Conservation (phyloP, 2,113 vertebrate species). For the Oxyruncus cristatus region DNA sequence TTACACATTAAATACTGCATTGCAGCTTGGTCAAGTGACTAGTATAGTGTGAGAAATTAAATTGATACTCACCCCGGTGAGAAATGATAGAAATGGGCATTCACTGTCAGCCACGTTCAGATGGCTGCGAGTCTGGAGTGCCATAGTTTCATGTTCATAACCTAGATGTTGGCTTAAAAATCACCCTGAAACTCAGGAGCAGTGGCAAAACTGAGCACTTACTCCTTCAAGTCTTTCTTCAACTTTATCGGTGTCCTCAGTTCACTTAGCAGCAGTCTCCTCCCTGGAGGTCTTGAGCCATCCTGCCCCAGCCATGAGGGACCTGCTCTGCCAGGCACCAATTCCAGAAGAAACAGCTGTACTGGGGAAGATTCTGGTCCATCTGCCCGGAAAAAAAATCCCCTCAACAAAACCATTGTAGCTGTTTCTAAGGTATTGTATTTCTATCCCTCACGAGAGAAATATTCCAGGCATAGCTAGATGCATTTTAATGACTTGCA, state of each 20-base stretch:
- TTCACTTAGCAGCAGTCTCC: neutral
- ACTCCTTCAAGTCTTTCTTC: neutral
- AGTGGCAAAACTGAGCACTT: neutral
- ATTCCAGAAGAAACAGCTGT: neutral
- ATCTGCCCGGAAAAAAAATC: neutral
- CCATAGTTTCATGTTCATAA: neutral
- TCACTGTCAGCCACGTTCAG: neutral
- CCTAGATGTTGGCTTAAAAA: neutral
- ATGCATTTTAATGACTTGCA: neutral
- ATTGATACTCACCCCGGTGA: slow-evolving; percentile 29
- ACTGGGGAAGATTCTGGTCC: neutral
- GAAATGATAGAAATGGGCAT: slow-evolving; percentile 24
- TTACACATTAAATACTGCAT: neutral
- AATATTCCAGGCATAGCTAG: neutral
- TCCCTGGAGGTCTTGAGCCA: neutral
- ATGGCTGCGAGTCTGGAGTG: neutral
- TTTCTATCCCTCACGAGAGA: neutral
- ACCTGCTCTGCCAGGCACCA: neutral
- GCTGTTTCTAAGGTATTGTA: neutral
- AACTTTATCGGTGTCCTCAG: neutral
- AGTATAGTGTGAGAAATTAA: slow-evolving; percentile 24
- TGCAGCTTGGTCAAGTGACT: slow-evolving; percentile 30
- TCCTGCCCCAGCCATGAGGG: neutral
- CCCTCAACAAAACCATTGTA: neutral
- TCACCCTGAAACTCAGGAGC: neutral